phyloP scores from a whole-genome alignment of 2,888 invertebrate species.

The Archips crataeganus region DNA sequence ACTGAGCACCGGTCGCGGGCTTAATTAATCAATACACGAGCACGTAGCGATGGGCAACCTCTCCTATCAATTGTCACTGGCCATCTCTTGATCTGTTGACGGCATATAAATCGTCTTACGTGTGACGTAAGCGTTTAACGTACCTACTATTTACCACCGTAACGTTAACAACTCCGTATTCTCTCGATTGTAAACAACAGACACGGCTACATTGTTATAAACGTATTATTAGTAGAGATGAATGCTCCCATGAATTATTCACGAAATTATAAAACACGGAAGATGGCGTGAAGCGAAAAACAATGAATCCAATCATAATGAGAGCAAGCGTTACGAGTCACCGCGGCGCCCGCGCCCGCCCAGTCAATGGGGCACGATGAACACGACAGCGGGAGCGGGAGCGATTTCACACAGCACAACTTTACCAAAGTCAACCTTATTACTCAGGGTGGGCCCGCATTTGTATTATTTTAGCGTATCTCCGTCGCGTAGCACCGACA shows the following conservation, averaged over 20 bases:
- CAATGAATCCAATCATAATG: constrained; percentile 66
- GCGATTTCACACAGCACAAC: not conserved
- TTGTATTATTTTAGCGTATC: too few species aligned
- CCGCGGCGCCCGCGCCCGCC: constrained; percentile 37
- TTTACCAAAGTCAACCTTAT: not conserved
- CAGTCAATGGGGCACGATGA: not conserved
- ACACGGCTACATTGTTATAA: constrained; percentile 22
- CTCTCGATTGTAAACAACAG: constrained; percentile 21
- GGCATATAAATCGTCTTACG: constrained; percentile 2
- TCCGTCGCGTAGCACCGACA: too few species aligned
- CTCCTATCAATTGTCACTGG: constrained; percentile 29
- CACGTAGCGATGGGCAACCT: constrained; percentile 21
- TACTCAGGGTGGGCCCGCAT: too few species aligned
- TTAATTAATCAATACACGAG: constrained; percentile 42
- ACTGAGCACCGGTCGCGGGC: constrained; percentile 24
- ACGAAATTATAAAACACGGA: constrained; percentile 61
- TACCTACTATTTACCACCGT: not conserved
- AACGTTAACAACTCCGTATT: not conserved
- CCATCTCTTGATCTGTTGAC: constrained; percentile 29
- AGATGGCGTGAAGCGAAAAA: constrained; percentile 63
- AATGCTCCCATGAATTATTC: constrained; percentile 62
- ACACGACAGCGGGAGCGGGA: constrained; percentile 14
- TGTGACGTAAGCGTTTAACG: not conserved
- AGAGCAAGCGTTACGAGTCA: constrained; percentile 50
- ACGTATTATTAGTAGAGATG: constrained; percentile 44